A percentile compares a stretch with the other conserved stretches of the same genome.
phyloP scores from a whole-genome alignment of 2,888 invertebrate species.

The Odontothrips loti region DNA sequence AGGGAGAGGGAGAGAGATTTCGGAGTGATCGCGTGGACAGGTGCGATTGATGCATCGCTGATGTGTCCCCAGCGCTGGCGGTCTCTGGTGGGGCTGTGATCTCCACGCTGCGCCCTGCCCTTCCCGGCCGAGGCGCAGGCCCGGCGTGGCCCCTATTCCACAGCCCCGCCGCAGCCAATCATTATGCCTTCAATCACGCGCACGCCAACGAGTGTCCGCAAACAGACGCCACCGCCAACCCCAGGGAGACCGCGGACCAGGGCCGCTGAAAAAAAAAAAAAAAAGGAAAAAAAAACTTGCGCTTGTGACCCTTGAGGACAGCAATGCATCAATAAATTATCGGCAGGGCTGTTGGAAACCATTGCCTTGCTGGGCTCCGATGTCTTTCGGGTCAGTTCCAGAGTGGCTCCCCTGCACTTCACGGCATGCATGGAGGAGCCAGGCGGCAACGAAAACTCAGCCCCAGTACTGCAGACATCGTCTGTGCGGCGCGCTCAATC shows the following conservation, averaged over 20 bases:
- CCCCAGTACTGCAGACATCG: no score
- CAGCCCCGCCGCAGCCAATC: background rate
- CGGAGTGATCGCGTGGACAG: background rate
- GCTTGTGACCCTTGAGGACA: background rate
- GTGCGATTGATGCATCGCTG: conserved; percentile 21
- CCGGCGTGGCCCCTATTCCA: background rate
- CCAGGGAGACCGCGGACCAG: background rate
- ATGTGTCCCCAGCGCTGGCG: conserved; percentile 4
- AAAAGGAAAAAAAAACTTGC: background rate
- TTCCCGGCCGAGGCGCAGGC: background rate
- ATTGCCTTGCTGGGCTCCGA: no score
- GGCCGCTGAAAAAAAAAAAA: background rate
- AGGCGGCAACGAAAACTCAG: no score
- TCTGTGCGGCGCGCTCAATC: no score
- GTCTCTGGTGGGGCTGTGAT: background rate
- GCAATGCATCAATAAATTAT: no score
- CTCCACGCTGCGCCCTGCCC: background rate
- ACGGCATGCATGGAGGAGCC: no score
- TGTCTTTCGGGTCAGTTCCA: no score
- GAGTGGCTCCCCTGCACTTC: no score
- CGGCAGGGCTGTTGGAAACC: no score
- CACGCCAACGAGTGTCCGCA: background rate
- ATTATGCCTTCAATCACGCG: background rate
- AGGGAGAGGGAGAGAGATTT: background rate
- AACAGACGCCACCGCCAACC: background rate